Evolutionary conservation across 2,888 invertebrate species (phyloP), one percentile per base, ranked within the genome.

Genomic region (Stenolophus ochropezus): DNA sequence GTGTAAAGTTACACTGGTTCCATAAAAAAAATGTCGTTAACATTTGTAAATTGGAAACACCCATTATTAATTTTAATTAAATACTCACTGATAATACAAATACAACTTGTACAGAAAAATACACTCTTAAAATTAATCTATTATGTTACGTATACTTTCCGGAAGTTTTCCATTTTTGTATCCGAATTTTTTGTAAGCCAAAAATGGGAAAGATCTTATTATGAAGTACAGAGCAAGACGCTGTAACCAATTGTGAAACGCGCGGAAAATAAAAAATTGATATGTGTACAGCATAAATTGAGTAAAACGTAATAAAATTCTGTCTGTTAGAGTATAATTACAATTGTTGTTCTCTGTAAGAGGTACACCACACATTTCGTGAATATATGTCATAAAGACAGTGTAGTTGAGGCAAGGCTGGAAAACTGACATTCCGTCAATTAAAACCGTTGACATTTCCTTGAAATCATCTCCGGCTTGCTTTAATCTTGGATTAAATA

Each of bases 381-480:
- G 81, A 21, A 87, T 77, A 65, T 86, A 86, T 85, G 91, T 92
- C 11, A 93, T 86, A 85, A 92, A 92, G 0, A 92, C 90, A 4
- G 90, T 88, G 0, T 92, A 90, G 4, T 94, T 89, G 0, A 95
- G 89, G 42, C 90, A 88, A 0, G 94, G 94, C 87, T 93, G 93
- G 56, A 94, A 89, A 2, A 91, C 91, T 93, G 93, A 94, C 86
- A 96, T 88, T 0, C 95, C 95, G 71, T 93, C 90, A 1, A 95
- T 87, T 86, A 96, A 89, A 0, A 92, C 91, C 0, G 86, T 88
- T 0, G 94, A 90, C 93, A 95, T 93, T 84, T 91, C 89, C 74
- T 93, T 89, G 88, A 95, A 96, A 76, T 93, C 90, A 53, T 92
- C 89, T 0, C 91, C 91, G 1, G 92, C 92, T 58, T 91, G 90